Evolutionary conservation across 2,113 vertebrate species (phyloP), one percentile per base, ranked within the genome.

Genomic region (Odontophorus gujanensis): DNA sequence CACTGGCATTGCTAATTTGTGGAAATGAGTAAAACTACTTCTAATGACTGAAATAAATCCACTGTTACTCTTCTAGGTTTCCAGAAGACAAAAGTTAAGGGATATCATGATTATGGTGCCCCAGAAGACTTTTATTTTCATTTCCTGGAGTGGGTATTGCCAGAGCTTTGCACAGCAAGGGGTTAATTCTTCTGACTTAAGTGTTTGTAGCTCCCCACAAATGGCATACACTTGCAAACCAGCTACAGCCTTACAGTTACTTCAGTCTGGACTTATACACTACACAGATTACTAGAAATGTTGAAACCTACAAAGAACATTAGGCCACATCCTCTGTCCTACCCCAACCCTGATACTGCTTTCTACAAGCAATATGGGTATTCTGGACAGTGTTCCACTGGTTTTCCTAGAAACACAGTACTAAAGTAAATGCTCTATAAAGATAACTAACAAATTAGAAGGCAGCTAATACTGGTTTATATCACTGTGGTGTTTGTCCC

Each of bases 381-480:
- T 53, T 34, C n/a, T 87, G 30, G 28, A 2, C 48, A 42, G 10
- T 38, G 19, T 53, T 59, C 30, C 34, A 15, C 36, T 32, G 20
- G 7, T 5, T 91, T 92, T 87, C 36, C 48, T 89, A 72, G 87
- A 95, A 94, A 76, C 13, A 69, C 40, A 51, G 9, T 38, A 68
- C 3, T 85, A 62, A 80, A 78, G 24, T 25, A 40, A 38, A 32
- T 53, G 13, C 13, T 85, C 62, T 63, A 18, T 28, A 81, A 55
- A 65, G 32, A 32, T 87, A 65, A 51, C 43, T 65, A 79, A 79
- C 85, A 16, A 85, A 85, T 85, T 79, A 62, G 38, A 62, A 77
- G 50, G 12, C 15, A 69, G 50, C 11, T 38, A 69, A 74, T 45
- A 21, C 19, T 91, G n/a, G 85, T 92, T 62, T 92, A 62, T 42